A percentile compares a stretch with the other conserved stretches of the same genome.
Evolutionary conservation across 1,140 invertebrate species (phyloP).

Genomic region (Conus ventricosus): DNA sequence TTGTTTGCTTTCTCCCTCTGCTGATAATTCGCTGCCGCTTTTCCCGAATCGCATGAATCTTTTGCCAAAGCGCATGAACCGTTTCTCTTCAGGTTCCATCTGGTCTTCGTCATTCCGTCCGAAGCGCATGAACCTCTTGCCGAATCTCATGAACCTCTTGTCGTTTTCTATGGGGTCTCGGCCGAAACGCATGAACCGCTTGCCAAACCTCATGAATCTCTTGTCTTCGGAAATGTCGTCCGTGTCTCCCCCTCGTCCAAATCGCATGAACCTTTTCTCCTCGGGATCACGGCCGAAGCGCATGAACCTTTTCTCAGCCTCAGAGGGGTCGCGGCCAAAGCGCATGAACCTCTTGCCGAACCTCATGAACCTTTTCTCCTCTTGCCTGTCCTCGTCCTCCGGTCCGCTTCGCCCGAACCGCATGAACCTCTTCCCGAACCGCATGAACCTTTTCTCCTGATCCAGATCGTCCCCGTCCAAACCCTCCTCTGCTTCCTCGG

Average conservation of each 20-base stretch:
- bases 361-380: constrained; percentile 33
- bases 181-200: constrained; percentile 61
- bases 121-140: constrained; percentile 68
- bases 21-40: constrained; percentile 40
- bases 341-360: constrained; percentile 66
- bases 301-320: constrained; percentile 62
- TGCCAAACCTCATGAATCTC: constrained; percentile 52
- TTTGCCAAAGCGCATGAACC: constrained; percentile 7
- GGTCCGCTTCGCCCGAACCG: constrained; percentile 48
- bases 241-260: constrained; percentile 25
- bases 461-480: background rate
- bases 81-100: constrained; percentile 3
- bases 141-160: constrained; percentile 68
- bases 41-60: constrained; percentile 52
- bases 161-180: constrained; percentile 40
- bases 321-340: constrained; percentile 57
- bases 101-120: constrained; percentile 52
- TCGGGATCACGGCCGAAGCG: constrained; percentile 28
- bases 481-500: background rate
- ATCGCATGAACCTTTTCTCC: constrained; percentile 68
- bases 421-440: constrained; percentile 69
- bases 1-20: constrained; percentile 38
- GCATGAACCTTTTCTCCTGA: constrained; percentile 63
- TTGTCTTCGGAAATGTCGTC: background rate
- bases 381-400: constrained; percentile 31